phyloP scores from a whole-genome alignment of 2,113 vertebrate species.

The Naja naja region DNA sequence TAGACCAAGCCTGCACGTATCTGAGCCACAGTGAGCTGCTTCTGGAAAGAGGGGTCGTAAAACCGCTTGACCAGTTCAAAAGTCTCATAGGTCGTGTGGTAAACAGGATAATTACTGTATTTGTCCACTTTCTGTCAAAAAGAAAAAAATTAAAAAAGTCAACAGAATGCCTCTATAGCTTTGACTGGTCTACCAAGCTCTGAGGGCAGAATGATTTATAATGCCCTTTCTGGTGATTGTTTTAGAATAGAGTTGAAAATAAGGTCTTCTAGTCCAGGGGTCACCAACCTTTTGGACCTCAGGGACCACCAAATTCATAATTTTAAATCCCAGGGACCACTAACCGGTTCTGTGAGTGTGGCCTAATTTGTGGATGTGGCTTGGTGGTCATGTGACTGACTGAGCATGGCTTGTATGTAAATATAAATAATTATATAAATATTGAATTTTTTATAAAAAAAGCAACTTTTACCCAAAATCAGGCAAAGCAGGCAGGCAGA shows the following conservation, averaged over 20 bases:
- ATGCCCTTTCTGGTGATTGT: background rate
- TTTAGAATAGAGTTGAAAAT: background rate
- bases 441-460: no score
- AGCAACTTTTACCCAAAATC: no score
- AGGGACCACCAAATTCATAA: no score
- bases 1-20: constrained; percentile 84
- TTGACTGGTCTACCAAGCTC: background rate
- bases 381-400: no score
- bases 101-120: constrained; percentile 92
- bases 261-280: no score
- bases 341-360: no score
- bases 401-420: no score
- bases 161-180: background rate
- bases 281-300: no score
- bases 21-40: constrained; percentile 81
- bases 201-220: background rate
- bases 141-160: constrained; percentile 41
- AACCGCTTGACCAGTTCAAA: constrained; percentile 89
- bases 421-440: no score
- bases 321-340: no score
- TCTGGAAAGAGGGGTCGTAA: constrained; percentile 87
- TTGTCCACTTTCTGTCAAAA: constrained; percentile 81
- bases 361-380: no score
- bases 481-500: no score
- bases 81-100: constrained; percentile 93